Conservation (phyloP, 2,797 vertebrate genomes). For the Melanotaenia boesemani region DNA sequence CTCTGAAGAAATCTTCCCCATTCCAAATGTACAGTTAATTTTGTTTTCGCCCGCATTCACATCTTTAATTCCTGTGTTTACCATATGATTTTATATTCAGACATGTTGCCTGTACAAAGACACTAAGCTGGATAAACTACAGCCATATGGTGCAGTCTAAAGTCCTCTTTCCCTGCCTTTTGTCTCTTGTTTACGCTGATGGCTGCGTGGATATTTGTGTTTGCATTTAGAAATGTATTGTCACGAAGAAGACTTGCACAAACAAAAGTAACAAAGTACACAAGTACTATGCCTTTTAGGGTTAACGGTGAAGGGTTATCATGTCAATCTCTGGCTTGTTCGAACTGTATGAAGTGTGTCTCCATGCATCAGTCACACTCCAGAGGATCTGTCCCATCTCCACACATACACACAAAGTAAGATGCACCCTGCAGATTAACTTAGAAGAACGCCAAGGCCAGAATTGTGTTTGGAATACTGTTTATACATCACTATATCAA, state of each 20-base stretch:
- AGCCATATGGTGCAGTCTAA: slow-evolving; percentile 40
- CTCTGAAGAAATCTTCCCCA: slow-evolving; percentile 58
- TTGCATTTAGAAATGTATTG: slow-evolving; percentile 36
- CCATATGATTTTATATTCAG: slow-evolving; percentile 11
- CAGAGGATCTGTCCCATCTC: slow-evolving; percentile 31
- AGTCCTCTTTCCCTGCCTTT: slow-evolving; percentile 41
- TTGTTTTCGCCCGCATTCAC: slow-evolving; percentile 20
- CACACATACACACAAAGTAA: slow-evolving; percentile 26
- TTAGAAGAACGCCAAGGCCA: neutral
- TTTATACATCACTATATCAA: slow-evolving; percentile 6
- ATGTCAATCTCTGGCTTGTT: slow-evolving; percentile 59
- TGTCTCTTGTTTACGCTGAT: slow-evolving; percentile 42
- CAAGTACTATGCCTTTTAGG: slow-evolving; percentile 19
- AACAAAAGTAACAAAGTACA: slow-evolving; percentile 40
- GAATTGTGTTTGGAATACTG: neutral
- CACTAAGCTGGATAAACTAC: slow-evolving; percentile 42
- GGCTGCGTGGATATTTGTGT: slow-evolving; percentile 27
- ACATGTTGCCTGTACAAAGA: slow-evolving; percentile 19
- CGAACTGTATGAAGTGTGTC: slow-evolving; percentile 54
- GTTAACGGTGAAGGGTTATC: slow-evolving; percentile 65
- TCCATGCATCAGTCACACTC: slow-evolving; percentile 57
- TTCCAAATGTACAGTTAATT: slow-evolving; percentile 23
- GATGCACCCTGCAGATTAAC: slow-evolving; percentile 41
- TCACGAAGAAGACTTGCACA: slow-evolving; percentile 21
- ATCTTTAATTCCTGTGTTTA: neutral